phyloP scores from a whole-genome alignment of 2,113 vertebrate species.

The Chauna torquata region DNA sequence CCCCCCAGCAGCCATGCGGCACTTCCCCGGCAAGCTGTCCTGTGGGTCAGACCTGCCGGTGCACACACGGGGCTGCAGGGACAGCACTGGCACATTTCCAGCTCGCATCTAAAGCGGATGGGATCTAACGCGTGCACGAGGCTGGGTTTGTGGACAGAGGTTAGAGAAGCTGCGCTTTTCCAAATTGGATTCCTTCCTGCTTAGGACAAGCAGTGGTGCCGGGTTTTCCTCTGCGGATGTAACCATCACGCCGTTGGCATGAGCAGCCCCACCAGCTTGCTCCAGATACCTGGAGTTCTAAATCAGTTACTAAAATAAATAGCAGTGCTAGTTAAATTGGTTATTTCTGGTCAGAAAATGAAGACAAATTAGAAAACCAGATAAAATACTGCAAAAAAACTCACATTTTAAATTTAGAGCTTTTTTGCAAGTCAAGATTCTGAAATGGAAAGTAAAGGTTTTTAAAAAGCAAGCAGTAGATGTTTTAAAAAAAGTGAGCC shows the following conservation, averaged over 20 bases:
- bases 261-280: slow-evolving; percentile 38
- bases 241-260: not conserved
- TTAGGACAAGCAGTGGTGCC: slow-evolving; percentile 50
- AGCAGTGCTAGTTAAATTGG: slow-evolving; percentile 51
- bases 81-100: slow-evolving; percentile 8
- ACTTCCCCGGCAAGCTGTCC: not conserved
- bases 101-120: not conserved
- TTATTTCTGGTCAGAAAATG: slow-evolving; percentile 59
- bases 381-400: slow-evolving; percentile 7
- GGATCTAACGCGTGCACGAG: not conserved
- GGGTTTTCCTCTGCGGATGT: slow-evolving; percentile 45
- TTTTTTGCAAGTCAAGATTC: slow-evolving; percentile 9
- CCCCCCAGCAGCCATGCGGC: not conserved
- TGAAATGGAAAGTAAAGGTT: slow-evolving; percentile 43
- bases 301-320: slow-evolving; percentile 59
- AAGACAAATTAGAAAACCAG: slow-evolving; percentile 28
- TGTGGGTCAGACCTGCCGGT: slow-evolving; percentile 1
- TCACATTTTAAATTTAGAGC: slow-evolving; percentile 29
- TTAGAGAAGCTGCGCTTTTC: slow-evolving; percentile 1
- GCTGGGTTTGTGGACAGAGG: not conserved
- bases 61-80: not conserved
- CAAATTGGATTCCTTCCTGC: slow-evolving; percentile 13
- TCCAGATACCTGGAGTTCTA: not conserved
- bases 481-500: not conserved
- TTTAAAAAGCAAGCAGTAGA: slow-evolving; percentile 29